Conservation (phyloP, 2,113 vertebrate genomes). For the Galemys pyrenaicus region DNA sequence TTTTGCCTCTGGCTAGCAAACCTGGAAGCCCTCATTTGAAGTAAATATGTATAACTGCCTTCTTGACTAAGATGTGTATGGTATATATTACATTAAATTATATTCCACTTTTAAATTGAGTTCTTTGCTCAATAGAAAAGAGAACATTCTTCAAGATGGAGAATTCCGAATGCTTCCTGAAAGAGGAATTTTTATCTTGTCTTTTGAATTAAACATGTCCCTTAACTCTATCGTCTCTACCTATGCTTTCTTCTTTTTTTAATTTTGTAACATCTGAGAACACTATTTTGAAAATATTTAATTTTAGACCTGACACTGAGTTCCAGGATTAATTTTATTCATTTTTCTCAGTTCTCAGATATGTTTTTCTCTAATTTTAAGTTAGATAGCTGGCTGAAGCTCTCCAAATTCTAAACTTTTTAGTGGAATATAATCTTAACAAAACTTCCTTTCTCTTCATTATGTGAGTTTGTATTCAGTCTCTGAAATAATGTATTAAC, state of each 20-base stretch:
- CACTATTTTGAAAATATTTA: conserved; percentile 23
- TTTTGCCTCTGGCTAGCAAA: conserved; percentile 31
- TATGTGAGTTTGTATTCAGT: not conserved
- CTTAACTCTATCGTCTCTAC: not conserved
- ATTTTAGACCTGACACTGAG: not conserved
- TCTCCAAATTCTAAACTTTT: not conserved
- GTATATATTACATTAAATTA: conserved; percentile 39
- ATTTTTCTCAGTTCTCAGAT: not conserved
- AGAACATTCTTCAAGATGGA: not conserved
- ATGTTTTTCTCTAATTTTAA: not conserved
- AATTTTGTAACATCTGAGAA: conserved; percentile 24
- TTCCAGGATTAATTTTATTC: not conserved
- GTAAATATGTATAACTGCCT: not conserved
- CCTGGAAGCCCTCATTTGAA: conserved; percentile 6
- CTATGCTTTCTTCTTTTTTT: not conserved
- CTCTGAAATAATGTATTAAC: not conserved
- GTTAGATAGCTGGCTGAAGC: not conserved
- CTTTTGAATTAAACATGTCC: conserved; percentile 20
- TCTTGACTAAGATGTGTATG: conserved; percentile 56
- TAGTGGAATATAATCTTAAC: not conserved
- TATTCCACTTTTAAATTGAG: conserved; percentile 56
- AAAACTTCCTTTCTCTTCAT: not conserved
- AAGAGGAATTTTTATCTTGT: not conserved
- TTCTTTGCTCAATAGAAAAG: conserved; percentile 43
- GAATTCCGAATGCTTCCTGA: not conserved